phyloP scores from a whole-genome alignment of 2,797 vertebrate genomes.

The Propithecus deckenii region DNA sequence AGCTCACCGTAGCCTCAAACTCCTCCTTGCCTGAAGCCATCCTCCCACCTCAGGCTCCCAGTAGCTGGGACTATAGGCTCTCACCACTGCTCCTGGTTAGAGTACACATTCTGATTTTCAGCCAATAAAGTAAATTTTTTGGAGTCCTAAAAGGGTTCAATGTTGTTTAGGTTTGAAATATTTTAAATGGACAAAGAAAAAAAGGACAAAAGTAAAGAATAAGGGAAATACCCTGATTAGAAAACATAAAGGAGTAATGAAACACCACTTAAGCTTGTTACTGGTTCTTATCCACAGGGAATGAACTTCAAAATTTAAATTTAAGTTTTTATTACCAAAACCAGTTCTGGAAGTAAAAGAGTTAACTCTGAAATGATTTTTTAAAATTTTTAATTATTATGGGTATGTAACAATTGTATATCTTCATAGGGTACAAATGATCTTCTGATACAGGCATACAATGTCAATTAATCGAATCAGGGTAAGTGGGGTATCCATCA shows the following conservation, averaged over 20 bases:
- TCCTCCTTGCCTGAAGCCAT: background rate
- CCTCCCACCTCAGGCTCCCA: background rate
- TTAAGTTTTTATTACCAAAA: background rate
- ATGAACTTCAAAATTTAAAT: background rate
- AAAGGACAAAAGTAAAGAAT: background rate
- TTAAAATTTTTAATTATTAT: background rate
- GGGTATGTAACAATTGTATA: background rate
- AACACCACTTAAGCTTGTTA: conserved; percentile 4
- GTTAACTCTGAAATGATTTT: background rate
- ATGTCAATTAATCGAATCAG: background rate
- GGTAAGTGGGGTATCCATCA: background rate
- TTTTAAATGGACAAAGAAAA: background rate
- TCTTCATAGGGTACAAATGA: background rate
- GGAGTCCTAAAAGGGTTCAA: background rate
- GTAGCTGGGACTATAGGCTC: background rate
- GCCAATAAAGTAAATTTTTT: background rate
- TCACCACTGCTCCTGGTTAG: background rate
- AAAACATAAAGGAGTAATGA: background rate
- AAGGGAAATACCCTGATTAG: background rate
- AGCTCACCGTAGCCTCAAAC: background rate
- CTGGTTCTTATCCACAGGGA: conserved; percentile 11
- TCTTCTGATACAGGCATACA: background rate
- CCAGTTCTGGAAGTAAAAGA: background rate
- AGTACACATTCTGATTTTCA: conserved; percentile 15
- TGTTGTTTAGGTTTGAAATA: conserved; percentile 13